Conservation (phyloP, 2,113 vertebrate genomes). For the Cervus canadensis region DNA sequence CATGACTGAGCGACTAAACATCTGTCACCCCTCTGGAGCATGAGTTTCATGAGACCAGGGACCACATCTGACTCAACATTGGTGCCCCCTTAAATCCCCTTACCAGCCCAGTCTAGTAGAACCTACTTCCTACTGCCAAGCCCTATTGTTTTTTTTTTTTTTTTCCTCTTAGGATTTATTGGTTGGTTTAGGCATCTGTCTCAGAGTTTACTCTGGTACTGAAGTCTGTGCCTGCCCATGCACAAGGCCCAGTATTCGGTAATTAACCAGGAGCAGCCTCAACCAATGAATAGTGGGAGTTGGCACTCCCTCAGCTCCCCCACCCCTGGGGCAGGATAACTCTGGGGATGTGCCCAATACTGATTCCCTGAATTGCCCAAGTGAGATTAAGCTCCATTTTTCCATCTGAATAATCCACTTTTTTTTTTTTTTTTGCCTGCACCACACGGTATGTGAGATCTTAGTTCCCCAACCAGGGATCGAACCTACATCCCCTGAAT, state of each 20-base stretch:
- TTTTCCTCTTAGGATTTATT: background rate
- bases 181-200: background rate
- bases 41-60: background rate
- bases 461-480: background rate
- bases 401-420: background rate
- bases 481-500: background rate
- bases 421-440: background rate
- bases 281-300: background rate
- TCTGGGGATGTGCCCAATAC: rapidly evolving
- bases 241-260: background rate
- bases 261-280: background rate
- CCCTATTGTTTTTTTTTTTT: background rate
- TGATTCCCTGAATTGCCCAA: background rate
- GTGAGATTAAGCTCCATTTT: background rate
- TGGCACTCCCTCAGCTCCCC: background rate
- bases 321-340: rapidly evolving
- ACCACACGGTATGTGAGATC: background rate
- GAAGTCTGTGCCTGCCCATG: background rate
- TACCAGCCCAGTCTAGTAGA: background rate
- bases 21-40: background rate
- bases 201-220: background rate
- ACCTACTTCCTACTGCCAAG: background rate
- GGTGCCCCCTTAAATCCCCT: background rate
- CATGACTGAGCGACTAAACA: background rate
- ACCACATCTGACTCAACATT: rapidly evolving